Evolutionary conservation across 2,797 vertebrate genomes (phyloP), one percentile per base, ranked within the genome.

Genomic region (Fratercula arctica): DNA sequence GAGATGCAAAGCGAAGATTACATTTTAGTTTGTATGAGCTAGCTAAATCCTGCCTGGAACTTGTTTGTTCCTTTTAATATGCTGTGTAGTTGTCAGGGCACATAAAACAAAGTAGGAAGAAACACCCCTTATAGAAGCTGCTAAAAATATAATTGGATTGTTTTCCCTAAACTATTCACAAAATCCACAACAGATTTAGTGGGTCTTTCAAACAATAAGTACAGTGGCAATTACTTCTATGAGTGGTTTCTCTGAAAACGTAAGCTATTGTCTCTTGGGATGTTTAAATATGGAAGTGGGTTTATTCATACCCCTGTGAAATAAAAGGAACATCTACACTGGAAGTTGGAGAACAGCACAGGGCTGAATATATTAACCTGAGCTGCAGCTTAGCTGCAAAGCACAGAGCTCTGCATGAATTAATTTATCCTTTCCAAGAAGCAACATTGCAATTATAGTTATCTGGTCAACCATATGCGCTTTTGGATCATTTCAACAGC

Each of bases 151-250:
- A 94, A 88, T 94, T 88, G 81, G 73, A 78, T 81, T 72, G 89
- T 94, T 95, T 91, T 97, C 50, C 61, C 37, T 87, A 59, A 93
- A 91, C 59, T 82, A 60, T 66, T 96, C 80, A 89, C 45, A 89
- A 93, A 96, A 94, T 88, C 78, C 82, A 78, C 89, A 95, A 90
- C 69, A 91, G 68, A 95, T 86, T 96, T 95, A 56, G 21, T 12
- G 9, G 24, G 79, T 84, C 85, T 92, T 94, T 91, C 91, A 92
- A 95, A 96, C 91, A 92, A 33, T 59, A 94, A 78, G 60, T 69
- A 93, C 82, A 85, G 89, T 89, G 76, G 87, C 92, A 95, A 94
- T 92, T 93, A 95, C 61, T 92, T 82, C 79, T 84, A 35, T 15
- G 33, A 95, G 66, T 75, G 69, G 76, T 91, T 96, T 77, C 79